Base-by-base conservation (phyloP, 2,888 invertebrate species). In the Phanerotoma sp. region DNA sequence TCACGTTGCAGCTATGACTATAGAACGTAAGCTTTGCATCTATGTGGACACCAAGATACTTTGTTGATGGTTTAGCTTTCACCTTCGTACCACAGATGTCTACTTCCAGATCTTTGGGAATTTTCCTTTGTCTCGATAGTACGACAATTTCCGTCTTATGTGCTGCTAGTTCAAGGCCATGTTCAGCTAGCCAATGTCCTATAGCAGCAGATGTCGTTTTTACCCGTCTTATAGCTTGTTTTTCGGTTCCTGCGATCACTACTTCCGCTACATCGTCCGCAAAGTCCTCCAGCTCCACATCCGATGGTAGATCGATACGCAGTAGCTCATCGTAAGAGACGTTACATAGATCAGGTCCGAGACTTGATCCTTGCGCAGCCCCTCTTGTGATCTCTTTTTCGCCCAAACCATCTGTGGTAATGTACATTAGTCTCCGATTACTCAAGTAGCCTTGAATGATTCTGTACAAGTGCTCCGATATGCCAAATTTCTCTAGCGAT, bases 311-410 rank as follows among this genome's bases (percentile, higher is more conserved):
- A 30, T 30, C 30, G 9, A 3, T 11, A 2, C 16, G 48, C 10
- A 46, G 40, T 30, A 52, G 40, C 45, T 33, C 56, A 41, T 61
- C 53, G 33, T 64, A 61, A 5, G 48, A 35, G 16, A 58, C 41
- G 52, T 63, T 65, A 54, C 58, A 65, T 9, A 62, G 42, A 40
- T 51, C 55, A 20, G 59, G 62, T n/a, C 57, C 57, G n/a, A 60
- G 46, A 16, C 53, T 45, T 15, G 57, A 52, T 9, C 58, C 60
- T 35, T 62, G 62, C 13, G 57, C 53, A 10, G 53, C 55, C 21
- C 61, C 57, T 35, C 54, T 51, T 16, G 54, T 56, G 2, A 45
- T 38, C 33, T 51, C 49, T 5, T 28, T 32, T 33, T 37, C 13
- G 6, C 22, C 21, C 54, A 30, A 21, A 35, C 50, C 38, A 50